Base-by-base conservation (phyloP, 2,797 vertebrate species). In the Acrocephalus scirpaceus region DNA sequence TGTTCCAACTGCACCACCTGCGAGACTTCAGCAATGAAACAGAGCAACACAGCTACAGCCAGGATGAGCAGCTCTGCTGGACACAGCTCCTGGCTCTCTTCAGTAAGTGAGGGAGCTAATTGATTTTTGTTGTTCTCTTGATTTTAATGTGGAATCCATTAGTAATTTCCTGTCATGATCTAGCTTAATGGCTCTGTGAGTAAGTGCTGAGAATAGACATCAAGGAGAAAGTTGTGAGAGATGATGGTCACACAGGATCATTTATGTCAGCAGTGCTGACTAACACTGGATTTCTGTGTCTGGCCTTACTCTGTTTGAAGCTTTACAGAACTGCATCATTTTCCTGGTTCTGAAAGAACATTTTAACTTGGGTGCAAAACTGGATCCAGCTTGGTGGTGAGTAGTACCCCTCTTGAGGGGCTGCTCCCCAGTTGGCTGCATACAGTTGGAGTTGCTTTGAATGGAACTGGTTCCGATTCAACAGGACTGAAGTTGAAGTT, bases 1-100 rank as follows among this genome's bases (percentile, higher is more conserved):
- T 99, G 95, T 99, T 99, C 86, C 99, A 99, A 96, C 98, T 99
- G 26, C 99, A 99, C 92, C 99, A 99, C 97, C 98, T 99, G 86
- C 96, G 99, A 92, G 99, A 99, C 96, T 99, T 99, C 96, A 98
- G 98, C 90, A 98, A 97, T 0, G 99, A 99, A 74, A 96, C 98
- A 0, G 96, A 98, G 18, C 98, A 99, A 93, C 98, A 98, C 90
- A 98, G 97, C 97, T 99, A 98, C 83, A 99, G 98, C 97, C 97
- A 98, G 65, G 99, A 99, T 67, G 99, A 99, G 92, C 98, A 99
- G 96, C 97, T 99, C 96, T 98, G 99, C 98, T 99, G 99, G 99
- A 98, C 99, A 74, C 99, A 99, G 96, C 98, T 99, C 81, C 98
- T 99, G 22, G 98, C 99, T 66, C 99, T 99, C 95, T 99, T 99